A percentile compares a stretch with the other conserved stretches of the same genome.
Evolutionary conservation across 2,888 invertebrate species (phyloP).

Genomic region (Pollenia griseotomentosa): DNA sequence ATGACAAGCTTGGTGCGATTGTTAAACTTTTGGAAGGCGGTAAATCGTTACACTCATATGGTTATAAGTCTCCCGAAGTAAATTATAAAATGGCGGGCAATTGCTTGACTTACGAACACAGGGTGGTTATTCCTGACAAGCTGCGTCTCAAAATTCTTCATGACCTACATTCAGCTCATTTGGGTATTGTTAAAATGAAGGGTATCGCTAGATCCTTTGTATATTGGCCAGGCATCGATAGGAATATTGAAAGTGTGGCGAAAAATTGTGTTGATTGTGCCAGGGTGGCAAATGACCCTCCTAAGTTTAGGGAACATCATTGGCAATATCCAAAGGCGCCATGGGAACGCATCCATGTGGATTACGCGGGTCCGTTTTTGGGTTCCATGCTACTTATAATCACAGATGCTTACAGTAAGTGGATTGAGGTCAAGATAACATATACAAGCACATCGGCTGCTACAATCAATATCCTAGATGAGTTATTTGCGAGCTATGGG

Average conservation of each 20-base stretch:
- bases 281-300: constrained; percentile 6
- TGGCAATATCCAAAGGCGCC: neutral
- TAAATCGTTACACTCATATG: neutral
- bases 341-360: neutral
- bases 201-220: neutral
- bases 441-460: neutral
- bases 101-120: constrained; percentile 23
- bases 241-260: constrained; percentile 31
- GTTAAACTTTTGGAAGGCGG: neutral
- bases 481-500: constrained; percentile 33
- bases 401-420: neutral
- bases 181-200: neutral
- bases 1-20: neutral
- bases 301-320: constrained; percentile 41
- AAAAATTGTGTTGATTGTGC: constrained; percentile 35
- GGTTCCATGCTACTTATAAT: neutral
- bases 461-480: constrained; percentile 25
- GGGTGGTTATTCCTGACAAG: neutral
- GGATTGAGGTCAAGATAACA: constrained; percentile 39
- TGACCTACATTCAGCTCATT: neutral
- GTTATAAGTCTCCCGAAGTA: neutral
- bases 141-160: neutral
- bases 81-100: neutral
- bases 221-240: neutral
- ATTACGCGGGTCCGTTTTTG: neutral